Conservation (phyloP, 1,140 invertebrate species). For the Pissodes strobi region DNA sequence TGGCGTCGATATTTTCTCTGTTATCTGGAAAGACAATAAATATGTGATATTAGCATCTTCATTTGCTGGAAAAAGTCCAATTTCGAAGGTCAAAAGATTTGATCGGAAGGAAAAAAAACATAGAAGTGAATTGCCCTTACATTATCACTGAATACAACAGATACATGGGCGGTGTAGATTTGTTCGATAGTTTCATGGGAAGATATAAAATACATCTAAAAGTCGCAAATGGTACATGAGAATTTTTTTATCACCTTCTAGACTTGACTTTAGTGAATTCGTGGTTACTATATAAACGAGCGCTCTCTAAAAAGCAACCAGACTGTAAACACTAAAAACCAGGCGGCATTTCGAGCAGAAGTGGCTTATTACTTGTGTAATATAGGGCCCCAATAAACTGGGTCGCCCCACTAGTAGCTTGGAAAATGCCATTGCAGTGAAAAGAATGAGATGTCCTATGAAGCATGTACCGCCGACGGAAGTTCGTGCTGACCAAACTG, state of each 20-base stretch:
- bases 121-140: constrained; percentile 25
- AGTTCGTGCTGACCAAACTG: constrained; percentile 1
- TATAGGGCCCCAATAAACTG: no score
- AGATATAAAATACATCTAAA: no score
- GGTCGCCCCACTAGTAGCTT: no score
- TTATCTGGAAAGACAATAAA: no score
- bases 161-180: no score
- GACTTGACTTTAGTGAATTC: constrained; percentile 43
- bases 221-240: constrained; percentile 55
- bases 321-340: constrained; percentile 11
- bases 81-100: constrained; percentile 23
- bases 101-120: constrained; percentile 28
- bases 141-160: constrained; percentile 25
- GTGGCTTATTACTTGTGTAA: no score
- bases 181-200: constrained; percentile 56
- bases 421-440: constrained; percentile 9
- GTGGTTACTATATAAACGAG: no score
- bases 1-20: constrained; percentile 28
- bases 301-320: constrained; percentile 1
- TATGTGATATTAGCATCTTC: no score
- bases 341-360: constrained; percentile 33
- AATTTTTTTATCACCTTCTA: no score
- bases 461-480: constrained; percentile 14
- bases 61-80: no score
- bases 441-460: background rate